These are phyloP conservation scores for Coenonympha glycerion DNA, from an alignment of 2,888 invertebrate species.

Conservation along the genomic window DNA sequence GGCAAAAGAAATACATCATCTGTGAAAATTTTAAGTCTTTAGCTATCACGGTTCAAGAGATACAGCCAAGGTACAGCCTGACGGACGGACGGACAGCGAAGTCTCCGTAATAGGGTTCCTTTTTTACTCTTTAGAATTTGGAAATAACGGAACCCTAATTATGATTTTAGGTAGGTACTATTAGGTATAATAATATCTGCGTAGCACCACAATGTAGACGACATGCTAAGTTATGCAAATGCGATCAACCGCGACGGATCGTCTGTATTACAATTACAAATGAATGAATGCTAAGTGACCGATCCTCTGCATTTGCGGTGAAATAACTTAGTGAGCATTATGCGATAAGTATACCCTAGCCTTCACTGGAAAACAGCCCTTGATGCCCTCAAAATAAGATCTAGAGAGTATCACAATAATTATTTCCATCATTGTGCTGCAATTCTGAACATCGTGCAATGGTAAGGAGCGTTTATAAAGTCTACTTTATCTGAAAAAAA, in stretches of 20 bases:
- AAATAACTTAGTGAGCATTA: constrained; percentile 1
- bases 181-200: too few relatives aligned
- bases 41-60: too few relatives aligned
- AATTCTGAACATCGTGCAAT: not conserved
- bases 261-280: constrained; percentile 30
- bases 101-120: too few relatives aligned
- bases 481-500: too few relatives aligned
- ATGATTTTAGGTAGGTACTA: too few relatives aligned
- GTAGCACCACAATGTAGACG: not conserved
- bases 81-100: too few relatives aligned
- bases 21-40: too few relatives aligned
- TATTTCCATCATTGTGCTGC: not conserved
- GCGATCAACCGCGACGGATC: constrained; percentile 22
- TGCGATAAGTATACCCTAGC: not conserved
- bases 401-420: not conserved
- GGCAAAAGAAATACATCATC: too few relatives aligned
- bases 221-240: constrained; percentile 27
- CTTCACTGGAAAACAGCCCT: not conserved
- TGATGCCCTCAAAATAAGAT: not conserved
- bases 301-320: constrained; percentile 22
- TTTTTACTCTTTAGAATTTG: too few relatives aligned
- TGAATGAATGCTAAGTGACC: constrained; percentile 28
- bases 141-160: too few relatives aligned
- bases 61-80: too few relatives aligned
- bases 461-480: too few relatives aligned